Evolutionary conservation across 2,797 vertebrate genomes (phyloP).

Genomic region (Anisognathus igniventris): DNA sequence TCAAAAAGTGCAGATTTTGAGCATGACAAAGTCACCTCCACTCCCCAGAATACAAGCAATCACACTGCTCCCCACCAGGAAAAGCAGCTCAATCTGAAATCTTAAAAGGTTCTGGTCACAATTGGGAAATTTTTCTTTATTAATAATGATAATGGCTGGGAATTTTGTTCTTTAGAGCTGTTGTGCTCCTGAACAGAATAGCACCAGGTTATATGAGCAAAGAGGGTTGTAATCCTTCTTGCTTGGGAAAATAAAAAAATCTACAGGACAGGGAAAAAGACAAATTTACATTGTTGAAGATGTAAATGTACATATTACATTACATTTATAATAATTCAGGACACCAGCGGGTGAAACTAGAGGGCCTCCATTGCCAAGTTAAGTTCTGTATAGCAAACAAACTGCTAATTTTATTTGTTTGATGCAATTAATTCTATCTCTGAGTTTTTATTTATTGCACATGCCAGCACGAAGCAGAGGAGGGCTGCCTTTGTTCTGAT

Average conservation of each 20-base stretch:
- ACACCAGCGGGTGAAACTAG: background rate
- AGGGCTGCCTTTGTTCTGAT: background rate
- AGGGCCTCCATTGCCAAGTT: background rate
- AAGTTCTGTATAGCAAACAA: background rate
- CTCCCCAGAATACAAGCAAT: background rate
- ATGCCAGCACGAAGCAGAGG: background rate
- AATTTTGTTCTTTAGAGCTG: background rate
- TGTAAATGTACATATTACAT: background rate
- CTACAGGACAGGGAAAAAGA: background rate
- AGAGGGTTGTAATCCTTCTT: background rate
- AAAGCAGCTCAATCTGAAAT: background rate
- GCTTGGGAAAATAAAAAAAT: background rate
- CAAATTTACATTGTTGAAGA: background rate
- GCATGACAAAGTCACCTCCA: slow-evolving; percentile 43
- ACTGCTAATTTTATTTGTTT: background rate
- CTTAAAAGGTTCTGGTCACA: background rate
- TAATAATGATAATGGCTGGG: background rate
- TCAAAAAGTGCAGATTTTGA: slow-evolving; percentile 36
- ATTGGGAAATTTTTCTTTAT: background rate
- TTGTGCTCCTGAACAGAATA: background rate
- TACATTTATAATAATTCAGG: background rate
- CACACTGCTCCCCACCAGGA: background rate
- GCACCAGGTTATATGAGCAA: background rate
- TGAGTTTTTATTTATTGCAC: background rate
- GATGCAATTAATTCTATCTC: background rate